Conservation (phyloP, 2,113 vertebrate species). For the Vimba vimba region DNA sequence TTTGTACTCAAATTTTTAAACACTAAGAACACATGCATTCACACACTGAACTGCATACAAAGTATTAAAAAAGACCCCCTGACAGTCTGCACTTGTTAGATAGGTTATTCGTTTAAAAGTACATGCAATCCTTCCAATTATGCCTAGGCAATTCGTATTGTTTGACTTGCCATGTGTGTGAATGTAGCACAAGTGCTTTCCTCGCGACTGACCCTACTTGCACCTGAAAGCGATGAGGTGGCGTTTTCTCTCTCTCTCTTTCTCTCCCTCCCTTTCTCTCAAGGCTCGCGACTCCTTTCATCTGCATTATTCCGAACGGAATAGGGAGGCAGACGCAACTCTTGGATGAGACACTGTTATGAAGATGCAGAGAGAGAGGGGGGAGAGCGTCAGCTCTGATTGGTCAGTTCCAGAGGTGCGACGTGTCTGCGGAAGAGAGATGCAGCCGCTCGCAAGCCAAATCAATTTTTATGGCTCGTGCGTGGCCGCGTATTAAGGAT, state of each 20-base stretch:
- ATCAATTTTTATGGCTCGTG: background rate
- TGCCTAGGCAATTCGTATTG: background rate
- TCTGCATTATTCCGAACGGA: constrained; percentile 39
- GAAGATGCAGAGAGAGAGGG: constrained; percentile 35
- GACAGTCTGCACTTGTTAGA: background rate
- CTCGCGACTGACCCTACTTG: constrained; percentile 29
- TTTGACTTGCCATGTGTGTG: background rate
- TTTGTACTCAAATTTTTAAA: background rate
- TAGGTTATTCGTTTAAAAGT: background rate
- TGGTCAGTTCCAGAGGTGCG: constrained; percentile 62
- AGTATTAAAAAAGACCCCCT: background rate
- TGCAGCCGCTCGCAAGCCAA: constrained; percentile 55
- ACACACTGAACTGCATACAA: background rate
- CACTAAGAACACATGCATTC: background rate
- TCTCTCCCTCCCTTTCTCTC: background rate
- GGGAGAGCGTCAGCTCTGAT: constrained; percentile 39
- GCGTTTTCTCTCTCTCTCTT: constrained; percentile 61
- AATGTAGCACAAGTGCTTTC: constrained; percentile 22
- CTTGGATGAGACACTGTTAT: constrained; percentile 52
- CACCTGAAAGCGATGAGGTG: constrained; percentile 74
- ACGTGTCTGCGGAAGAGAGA: constrained; percentile 75
- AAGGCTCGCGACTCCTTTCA: constrained; percentile 39
- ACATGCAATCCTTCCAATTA: background rate
- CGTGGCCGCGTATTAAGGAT: background rate
- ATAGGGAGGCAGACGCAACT: constrained; percentile 49